Evolutionary conservation across 2,888 invertebrate genomes (phyloP), one percentile per base, ranked within the genome.

Genomic region (Plusia festucae): DNA sequence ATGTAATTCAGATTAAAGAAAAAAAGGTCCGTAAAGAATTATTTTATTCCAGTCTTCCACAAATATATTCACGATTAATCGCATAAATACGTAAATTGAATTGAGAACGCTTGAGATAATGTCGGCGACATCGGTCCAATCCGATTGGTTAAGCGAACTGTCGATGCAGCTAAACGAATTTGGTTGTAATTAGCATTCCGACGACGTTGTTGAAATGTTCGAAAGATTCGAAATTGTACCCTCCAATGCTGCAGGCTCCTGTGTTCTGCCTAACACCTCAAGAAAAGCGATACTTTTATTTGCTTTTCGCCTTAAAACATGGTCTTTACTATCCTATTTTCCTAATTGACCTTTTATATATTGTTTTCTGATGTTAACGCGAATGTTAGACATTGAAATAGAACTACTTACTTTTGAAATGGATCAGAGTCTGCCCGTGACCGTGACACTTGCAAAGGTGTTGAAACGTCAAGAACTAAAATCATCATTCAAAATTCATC

Each of bases 161-260:
- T 63, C 62, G 65, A 69, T 54, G 53, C 61, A 54, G 63, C 69
- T 77, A 72, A 77, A 72, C 79, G 69, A 76, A 78, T 72, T 77
- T 61, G 52, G 61, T 56, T 59, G 60, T 69, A 76, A 77, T 79
- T 77, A 78, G 65, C 54, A 77, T 77, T 77, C 76, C 32, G 18
- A 32, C 58, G 53, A 62, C 56, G 76, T 71, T 54, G 68, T 34
- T 58, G 54, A 63, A 78, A 59, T 52, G 62, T 66, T 63, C 52
- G 55, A 60, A 65, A 74, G 58, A 76, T 61, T 71, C 44, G 53
- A 55, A 56, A 52, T 13, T 34, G 54, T 75, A 65, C 66, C 51
- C 60, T 22, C 27, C 46, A 57, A 60, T 70, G 9, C 54, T 62
- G 52, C n/a, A 53, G 24, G 9, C 54, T 62, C 53, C n/a, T 56